Percentiles rank a stretch among this genome's conserved stretches.
Evolutionary conservation across 2,113 vertebrate species (phyloP).

Genomic region (Mirza zaza): DNA sequence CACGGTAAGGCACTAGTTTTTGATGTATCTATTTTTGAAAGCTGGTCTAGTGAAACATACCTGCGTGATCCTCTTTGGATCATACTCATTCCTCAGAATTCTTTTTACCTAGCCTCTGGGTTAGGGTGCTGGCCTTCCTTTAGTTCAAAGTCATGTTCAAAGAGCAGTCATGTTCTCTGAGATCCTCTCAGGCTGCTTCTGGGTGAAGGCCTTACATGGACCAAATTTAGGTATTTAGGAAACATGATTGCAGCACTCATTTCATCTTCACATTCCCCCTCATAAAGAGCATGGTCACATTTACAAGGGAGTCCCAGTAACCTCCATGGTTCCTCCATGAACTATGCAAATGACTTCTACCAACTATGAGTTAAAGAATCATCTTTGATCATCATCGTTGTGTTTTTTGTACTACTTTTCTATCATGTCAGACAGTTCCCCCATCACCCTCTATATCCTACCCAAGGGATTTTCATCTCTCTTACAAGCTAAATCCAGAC

Average conservation of each 20-base stretch:
- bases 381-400: neutral
- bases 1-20: neutral
- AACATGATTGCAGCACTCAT: neutral
- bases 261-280: neutral
- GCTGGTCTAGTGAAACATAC: neutral
- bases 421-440: conserved; percentile 15
- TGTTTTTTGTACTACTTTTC: conserved; percentile 38
- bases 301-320: neutral
- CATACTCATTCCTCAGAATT: neutral
- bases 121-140: neutral
- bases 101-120: neutral
- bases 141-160: neutral
- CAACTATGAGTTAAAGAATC: neutral
- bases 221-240: neutral
- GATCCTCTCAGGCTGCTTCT: neutral
- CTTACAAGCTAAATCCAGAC: conserved; percentile 55
- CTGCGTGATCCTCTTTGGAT: neutral
- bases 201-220: neutral
- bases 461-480: conserved; percentile 40
- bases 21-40: neutral
- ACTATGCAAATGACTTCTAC: neutral
- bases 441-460: conserved; percentile 34
- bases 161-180: neutral
- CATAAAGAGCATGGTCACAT: neutral
- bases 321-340: neutral